phyloP scores from a whole-genome alignment of 2,797 vertebrate genomes.

The Falco biarmicus region DNA sequence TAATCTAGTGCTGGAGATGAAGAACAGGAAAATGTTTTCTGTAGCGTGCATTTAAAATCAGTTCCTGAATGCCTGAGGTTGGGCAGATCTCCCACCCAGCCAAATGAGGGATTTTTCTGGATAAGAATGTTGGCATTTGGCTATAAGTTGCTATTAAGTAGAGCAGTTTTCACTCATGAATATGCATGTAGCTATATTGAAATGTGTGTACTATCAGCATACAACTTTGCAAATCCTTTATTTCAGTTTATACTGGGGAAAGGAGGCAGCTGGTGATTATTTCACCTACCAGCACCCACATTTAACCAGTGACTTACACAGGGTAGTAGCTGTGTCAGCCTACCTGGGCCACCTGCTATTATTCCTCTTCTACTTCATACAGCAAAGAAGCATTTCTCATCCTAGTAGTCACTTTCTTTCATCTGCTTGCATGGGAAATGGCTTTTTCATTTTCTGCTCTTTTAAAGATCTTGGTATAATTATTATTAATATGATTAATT shows the following conservation, averaged over 20 bases:
- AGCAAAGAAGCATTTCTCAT: background rate
- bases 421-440: background rate
- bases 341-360: background rate
- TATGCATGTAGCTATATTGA: conserved; percentile 59
- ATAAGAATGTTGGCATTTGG: conserved; percentile 47
- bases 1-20: conserved; percentile 27
- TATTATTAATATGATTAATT: conserved; percentile 17
- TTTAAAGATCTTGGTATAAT: background rate
- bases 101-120: conserved; percentile 65
- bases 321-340: background rate
- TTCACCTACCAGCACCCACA: background rate
- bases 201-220: conserved; percentile 33
- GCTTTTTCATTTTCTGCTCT: background rate
- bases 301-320: background rate
- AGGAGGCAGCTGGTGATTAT: conserved; percentile 13
- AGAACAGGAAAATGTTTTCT: conserved; percentile 41
- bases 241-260: conserved; percentile 14
- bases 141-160: conserved; percentile 58
- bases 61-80: conserved; percentile 34
- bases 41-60: conserved; percentile 47
- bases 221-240: background rate
- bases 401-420: background rate
- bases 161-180: conserved; percentile 40
- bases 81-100: conserved; percentile 60
- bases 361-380: background rate